phyloP scores from a whole-genome alignment of 2,888 invertebrate genomes.

The Oxyscelio sp. region DNA sequence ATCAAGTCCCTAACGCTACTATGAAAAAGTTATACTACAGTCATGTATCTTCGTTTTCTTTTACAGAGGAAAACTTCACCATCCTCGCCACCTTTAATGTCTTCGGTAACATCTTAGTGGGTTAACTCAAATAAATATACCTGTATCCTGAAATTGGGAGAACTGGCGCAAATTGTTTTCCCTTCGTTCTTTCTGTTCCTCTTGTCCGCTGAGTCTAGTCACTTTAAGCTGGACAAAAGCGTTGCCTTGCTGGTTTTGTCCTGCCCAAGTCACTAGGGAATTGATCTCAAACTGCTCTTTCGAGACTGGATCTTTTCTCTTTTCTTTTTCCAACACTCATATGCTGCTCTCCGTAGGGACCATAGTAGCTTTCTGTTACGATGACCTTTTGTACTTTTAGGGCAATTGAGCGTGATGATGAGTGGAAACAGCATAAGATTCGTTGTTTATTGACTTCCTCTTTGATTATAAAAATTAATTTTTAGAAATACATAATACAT shows the following conservation, averaged over 20 bases:
- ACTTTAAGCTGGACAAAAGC: slow-evolving; percentile 74
- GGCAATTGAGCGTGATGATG: slow-evolving; percentile 69
- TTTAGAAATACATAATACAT: too few species aligned
- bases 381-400: slow-evolving; percentile 71
- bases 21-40: too few species aligned
- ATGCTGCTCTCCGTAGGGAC: slow-evolving; percentile 67
- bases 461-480: too few species aligned
- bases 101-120: slow-evolving; percentile 80
- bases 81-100: slow-evolving; percentile 79
- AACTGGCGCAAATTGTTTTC: slow-evolving; percentile 84
- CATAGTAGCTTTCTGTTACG: slow-evolving; percentile 62
- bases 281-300: slow-evolving; percentile 76
- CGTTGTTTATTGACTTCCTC: too few species aligned
- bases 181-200: slow-evolving; percentile 59
- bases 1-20: too few species aligned
- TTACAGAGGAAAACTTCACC: slow-evolving; percentile 37
- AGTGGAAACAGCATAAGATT: too few species aligned
- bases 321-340: slow-evolving; percentile 65
- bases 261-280: slow-evolving; percentile 67
- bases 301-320: slow-evolving; percentile 75
- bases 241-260: slow-evolving; percentile 71
- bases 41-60: slow-evolving; percentile 64
- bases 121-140: slow-evolving; percentile 88
- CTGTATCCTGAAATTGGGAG: slow-evolving; percentile 86
- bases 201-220: slow-evolving; percentile 59